These are phyloP conservation scores for Adrianichthys oophorus DNA, from an alignment of 2,797 vertebrate genomes.

Conservation along the genomic window DNA sequence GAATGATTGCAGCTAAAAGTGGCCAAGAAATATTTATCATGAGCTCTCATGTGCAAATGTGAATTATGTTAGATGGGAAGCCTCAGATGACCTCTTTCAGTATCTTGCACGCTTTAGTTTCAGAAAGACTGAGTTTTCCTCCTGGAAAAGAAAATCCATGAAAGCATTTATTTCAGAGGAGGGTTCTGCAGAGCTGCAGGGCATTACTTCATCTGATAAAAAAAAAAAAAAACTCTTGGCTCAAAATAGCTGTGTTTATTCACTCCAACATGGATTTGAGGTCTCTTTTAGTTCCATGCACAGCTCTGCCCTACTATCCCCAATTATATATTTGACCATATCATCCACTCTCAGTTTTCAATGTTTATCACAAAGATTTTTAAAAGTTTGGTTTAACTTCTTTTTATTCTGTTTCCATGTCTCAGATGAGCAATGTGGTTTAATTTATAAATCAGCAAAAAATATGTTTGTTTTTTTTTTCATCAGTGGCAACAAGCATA, in stretches of 20 bases:
- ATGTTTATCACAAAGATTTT: slow-evolving; percentile 67
- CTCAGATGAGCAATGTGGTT: background rate
- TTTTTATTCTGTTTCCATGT: background rate
- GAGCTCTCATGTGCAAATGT: background rate
- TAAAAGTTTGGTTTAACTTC: background rate
- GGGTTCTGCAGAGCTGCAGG: background rate
- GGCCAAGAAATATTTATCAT: background rate
- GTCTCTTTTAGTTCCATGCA: slow-evolving; percentile 45
- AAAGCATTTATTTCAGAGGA: background rate
- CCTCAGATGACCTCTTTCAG: slow-evolving; percentile 24
- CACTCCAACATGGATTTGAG: slow-evolving; percentile 48
- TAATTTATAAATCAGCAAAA: background rate
- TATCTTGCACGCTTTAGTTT: slow-evolving; percentile 3
- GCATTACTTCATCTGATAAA: slow-evolving; percentile 50
- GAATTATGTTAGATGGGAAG: background rate
- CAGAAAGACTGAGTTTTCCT: slow-evolving; percentile 22
- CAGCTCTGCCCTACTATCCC: slow-evolving; percentile 47
- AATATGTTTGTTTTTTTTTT: background rate
- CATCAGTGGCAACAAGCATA: background rate
- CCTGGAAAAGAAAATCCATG: slow-evolving; percentile 4
- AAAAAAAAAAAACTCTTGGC: slow-evolving; percentile 55
- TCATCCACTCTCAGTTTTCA: slow-evolving; percentile 64
- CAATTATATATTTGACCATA: slow-evolving; percentile 56
- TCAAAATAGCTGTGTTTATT: slow-evolving; percentile 47
- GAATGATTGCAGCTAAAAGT: background rate